Evolutionary conservation across 2,797 vertebrate genomes (phyloP).

Genomic region (Acrossocheilus wenchowensis): DNA sequence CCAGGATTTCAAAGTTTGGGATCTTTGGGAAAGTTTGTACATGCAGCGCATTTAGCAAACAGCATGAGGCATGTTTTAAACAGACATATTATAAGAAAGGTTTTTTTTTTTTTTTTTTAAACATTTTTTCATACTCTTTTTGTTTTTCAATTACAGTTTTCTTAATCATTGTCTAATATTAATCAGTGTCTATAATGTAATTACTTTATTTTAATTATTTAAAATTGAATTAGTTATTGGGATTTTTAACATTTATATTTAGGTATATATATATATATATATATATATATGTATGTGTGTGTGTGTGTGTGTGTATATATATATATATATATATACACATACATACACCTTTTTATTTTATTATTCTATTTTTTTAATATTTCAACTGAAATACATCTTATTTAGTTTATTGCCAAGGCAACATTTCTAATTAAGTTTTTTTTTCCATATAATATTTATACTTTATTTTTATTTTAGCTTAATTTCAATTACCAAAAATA

Average conservation of each 20-base stretch:
- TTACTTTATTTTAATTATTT: no score
- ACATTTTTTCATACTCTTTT: neutral
- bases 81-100: neutral
- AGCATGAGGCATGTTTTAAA: neutral
- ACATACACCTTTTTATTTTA: neutral
- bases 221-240: no score
- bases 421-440: neutral
- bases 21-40: conserved; percentile 28
- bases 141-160: no score
- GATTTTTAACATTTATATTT: no score
- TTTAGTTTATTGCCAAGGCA: neutral
- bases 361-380: neutral
- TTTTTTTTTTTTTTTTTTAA: no score
- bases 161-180: no score
- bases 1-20: conserved; percentile 27
- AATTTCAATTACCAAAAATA: neutral
- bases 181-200: neutral
- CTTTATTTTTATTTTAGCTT: neutral
- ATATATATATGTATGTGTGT: no score
- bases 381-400: no score
- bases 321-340: no score
- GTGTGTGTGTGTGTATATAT: no score
- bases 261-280: no score
- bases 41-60: conserved; percentile 1
- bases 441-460: neutral